Evolutionary conservation across 2,113 vertebrate species (phyloP), one percentile per base, ranked within the genome.

Genomic region (Mormyrus iriodes): DNA sequence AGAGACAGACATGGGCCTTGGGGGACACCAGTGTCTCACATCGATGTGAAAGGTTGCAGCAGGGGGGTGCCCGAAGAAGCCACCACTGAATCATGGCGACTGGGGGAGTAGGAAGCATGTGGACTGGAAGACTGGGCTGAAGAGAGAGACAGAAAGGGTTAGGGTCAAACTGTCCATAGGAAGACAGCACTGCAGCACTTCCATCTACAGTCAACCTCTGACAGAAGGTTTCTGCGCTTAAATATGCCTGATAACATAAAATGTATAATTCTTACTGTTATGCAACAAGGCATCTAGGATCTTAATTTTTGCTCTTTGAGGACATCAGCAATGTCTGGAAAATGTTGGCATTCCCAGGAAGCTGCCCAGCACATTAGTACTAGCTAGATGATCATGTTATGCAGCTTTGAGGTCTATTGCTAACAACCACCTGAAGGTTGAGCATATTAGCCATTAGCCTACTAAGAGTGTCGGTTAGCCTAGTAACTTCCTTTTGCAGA

Each of bases 1-100:
- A 44, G 2, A 19, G 3, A 84, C 3, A 48, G 42, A 8, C 3
- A 84, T 10, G 44, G 82, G 4, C 5, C 82, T 19, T 12, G 17
- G 3, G 19, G 44, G 42, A 84, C 8, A 46, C 10, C 82, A 84
- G 21, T 3, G 9, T 24, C 69, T 91, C 90, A 93, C 5, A 53
- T 55, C 9, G 84, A 84, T 35, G 42, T 3, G 49, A 89, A 86
- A 52, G 73, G 53, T 35, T 94, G 95, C 15, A 97, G 96, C 90
- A 97, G 93, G n/a, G 96, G 97, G 3, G 96, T 95, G 69, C 96
- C 96, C 0, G 97, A 97, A 0, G 96, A 97, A 89, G 97, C 95
- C 35, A 96, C 96, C 93, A 96, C 96, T 0, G 96, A 96, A 92
- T 96, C 96, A 83, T 95, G 96, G 93, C 95, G 96, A 90, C 96